Base-by-base conservation (phyloP, 2,797 vertebrate genomes). In the Bufotes viridis region DNA sequence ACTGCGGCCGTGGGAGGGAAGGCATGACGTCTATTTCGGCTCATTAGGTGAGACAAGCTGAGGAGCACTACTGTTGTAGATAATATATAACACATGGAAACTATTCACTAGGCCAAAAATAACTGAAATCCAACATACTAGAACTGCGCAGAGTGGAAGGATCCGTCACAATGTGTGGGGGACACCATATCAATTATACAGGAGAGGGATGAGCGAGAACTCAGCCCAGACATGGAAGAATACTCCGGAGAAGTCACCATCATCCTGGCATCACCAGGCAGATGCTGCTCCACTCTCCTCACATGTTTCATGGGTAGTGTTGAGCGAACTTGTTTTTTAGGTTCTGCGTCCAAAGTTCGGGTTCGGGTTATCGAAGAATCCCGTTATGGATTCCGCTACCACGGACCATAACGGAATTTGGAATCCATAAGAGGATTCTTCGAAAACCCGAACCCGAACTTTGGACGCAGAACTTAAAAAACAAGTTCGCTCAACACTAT, bases 11-110 rank as follows among this genome's bases (percentile, higher is more conserved):
- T 1, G 24, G 24, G 13, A 5, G 67, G 58, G 51, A 22, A 34
- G 72, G 51, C 24, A 51, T 87, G 65, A 81, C 63, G 78, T 80
- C 78, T 81, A 81, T 87, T 81, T 72, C 65, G 24, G 34, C 55
- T 81, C 55, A 87, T 81, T 81, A 87, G 78, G 53, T 42, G 55
- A 72, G 78, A 87, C 85, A 87, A 81, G 78, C 34, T 26, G 65
- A 61, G 72, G 85, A 76, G 51, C 83, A 65, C 72, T 78, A 78
- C 83, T 65, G 72, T 26, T 20, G 70, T 26, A 18, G 17, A 78
- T 85, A 85, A 81, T 87, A 81, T 60, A 53, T 24, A 72, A 87
- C 78, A 70, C 78, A 87, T 87, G 85, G 78, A 87, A 81, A 87
- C 67, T 72, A 87, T 72, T 72, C 78, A 15, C 85, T 49, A 18